Base-by-base conservation (phyloP, 2,888 invertebrate genomes). In the Ischnura elegans region DNA sequence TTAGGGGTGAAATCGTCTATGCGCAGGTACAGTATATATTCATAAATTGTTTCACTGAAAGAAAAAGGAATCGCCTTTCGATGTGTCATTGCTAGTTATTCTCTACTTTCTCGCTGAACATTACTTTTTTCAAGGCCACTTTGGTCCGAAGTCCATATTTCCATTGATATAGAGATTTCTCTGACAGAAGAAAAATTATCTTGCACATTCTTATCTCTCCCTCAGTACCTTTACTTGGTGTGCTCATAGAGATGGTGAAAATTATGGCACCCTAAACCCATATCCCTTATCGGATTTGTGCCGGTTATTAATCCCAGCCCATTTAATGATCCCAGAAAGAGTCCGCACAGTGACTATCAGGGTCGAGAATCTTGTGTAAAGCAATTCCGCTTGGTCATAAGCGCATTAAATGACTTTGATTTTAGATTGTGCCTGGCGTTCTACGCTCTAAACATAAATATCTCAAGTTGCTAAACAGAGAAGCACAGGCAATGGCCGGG, bases 221-320 rank as follows among this genome's bases (percentile, higher is more conserved):
- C 61, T 5, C 21, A 25, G 19, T 61, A 61, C 61, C 61, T 61
- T 61, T 25, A 66, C 66, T 66, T 66, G 66, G 29, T 29, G 29
- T 6, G 29, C 66, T 66, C 29, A 29, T 66, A 29, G 66, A 66
- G 66, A 29, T 13, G 66, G 21, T 29, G 42, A 47, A 61, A 55
- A 90, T 90, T 61, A 90, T 90, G 61, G 43, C 90, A 42, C n/a
- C n/a, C 42, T 45, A 43, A 86, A 86, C 6, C 86, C 90, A 47
- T 55, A 61, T 87, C 43, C 55, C 90, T 61, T 61, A 90, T 90
- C 90, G 61, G 90, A 61, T 61, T 90, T 36, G 42, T 90, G 2
- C 29, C 29, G 25, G 25, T 21, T 42, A 61, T 90, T 55, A 90
- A 90, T 90, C 90, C 61, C 51, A 21, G 61, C 6, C 61, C 47